Percentiles rank a stretch among this genome's conserved stretches.
phyloP scores from a whole-genome alignment of 2,888 invertebrate species.

The Anthoptus insignis region DNA sequence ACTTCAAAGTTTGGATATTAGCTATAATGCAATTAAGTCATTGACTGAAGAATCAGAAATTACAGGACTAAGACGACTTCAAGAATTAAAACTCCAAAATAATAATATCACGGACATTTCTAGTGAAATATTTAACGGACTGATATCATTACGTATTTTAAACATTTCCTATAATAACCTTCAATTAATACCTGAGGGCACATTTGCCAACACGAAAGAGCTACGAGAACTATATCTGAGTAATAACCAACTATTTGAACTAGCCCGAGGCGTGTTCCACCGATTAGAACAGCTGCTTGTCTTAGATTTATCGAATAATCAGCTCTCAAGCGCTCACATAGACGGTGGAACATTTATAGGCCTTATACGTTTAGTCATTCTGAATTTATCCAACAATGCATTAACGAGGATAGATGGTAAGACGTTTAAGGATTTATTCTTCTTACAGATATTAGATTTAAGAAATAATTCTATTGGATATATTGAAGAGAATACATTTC shows the following conservation, averaged over 20 bases:
- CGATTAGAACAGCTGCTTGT: slow-evolving; percentile 95
- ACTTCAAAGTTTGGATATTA: slow-evolving; percentile 92
- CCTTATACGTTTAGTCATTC: slow-evolving; percentile 94
- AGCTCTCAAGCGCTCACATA: slow-evolving; percentile 94
- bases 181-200: slow-evolving; percentile 92
- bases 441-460: slow-evolving; percentile 95
- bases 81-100: slow-evolving; percentile 92
- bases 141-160: slow-evolving; percentile 92
- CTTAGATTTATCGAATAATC: slow-evolving; percentile 95
- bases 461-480: slow-evolving; percentile 95
- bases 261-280: slow-evolving; percentile 94
- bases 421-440: slow-evolving; percentile 95
- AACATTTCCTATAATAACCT: slow-evolving; percentile 96
- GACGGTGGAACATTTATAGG: slow-evolving; percentile 95
- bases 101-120: slow-evolving; percentile 94
- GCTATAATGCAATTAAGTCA: slow-evolving; percentile 92
- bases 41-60: slow-evolving; percentile 92
- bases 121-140: slow-evolving; percentile 92
- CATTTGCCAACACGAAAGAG: slow-evolving; percentile 94
- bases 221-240: slow-evolving; percentile 95
- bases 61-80: slow-evolving; percentile 91
- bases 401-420: slow-evolving; percentile 94
- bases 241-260: slow-evolving; percentile 94
- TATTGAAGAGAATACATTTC: slow-evolving; percentile 95
- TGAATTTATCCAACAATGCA: slow-evolving; percentile 95